Base-by-base conservation (phyloP, 2,888 invertebrate species). In the Dolomedes plantarius region DNA sequence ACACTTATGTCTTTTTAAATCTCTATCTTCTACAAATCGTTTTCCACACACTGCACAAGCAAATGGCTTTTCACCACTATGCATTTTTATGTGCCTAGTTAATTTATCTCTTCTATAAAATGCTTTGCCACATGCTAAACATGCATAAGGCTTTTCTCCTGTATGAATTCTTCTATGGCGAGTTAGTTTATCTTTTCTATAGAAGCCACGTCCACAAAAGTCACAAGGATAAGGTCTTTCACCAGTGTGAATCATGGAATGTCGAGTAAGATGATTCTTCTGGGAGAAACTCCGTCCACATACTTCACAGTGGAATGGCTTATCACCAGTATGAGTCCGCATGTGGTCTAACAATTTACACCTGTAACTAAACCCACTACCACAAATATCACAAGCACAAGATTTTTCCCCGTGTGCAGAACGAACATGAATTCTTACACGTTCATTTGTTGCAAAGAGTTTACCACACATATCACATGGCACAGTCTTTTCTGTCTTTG, bases 171-270 rank as follows among this genome's bases (percentile, higher is more conserved):
- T 76, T 62, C 89, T 75, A 67, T 89, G 89, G n/a, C 89, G 71
- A 78, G 89, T 89, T 23, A 89, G 86, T 82, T 89, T 89, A 74
- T 89, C 89, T 76, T 89, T 89, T n/a, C 89, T 69, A 79, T 89
- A 89, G 79, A 89, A 89, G 11, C 89, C 89, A 36, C 89, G 82
- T 1, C 89, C 89, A 87, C 89, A 89, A 50, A 89, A 88, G 76
- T 89, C 89, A 79, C 89, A 89, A 5, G 89, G 89, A 80, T 88
- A 89, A 16, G 89, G 89, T 28, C 89, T 65, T 79, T 89, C 89
- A 28, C 89, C 89, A 41, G 89, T 89, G 67, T 89, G 89, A 41
- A 89, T 89, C 89, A 89, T 89, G 75, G 89, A 88, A 81, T 89
- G 89, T 39, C 89, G 88, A 46, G 89, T 88, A 28, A 89, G 79